Evolutionary conservation across 2,113 vertebrate genomes (phyloP).

Genomic region (Xiphias gladius): DNA sequence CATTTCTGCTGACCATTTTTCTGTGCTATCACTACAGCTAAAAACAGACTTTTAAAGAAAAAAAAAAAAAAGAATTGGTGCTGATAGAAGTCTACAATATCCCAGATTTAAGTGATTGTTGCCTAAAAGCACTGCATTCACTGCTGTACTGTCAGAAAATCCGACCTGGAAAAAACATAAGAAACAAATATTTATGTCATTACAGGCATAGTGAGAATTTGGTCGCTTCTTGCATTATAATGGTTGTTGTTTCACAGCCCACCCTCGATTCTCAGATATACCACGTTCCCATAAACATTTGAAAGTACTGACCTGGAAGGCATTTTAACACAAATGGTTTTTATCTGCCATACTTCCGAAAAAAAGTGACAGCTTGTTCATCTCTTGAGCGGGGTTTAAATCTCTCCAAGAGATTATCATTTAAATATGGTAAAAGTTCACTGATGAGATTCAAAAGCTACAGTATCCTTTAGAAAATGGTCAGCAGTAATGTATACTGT

Average conservation of each 20-base stretch:
- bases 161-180: constrained; percentile 78
- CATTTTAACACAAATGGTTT: constrained; percentile 30
- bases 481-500: constrained; percentile 76
- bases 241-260: constrained; percentile 66
- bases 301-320: constrained; percentile 39
- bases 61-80: constrained; percentile 3
- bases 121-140: constrained; percentile 73
- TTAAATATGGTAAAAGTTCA: background rate
- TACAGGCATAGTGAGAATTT: constrained; percentile 55
- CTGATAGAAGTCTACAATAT: constrained; percentile 52
- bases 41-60: constrained; percentile 11
- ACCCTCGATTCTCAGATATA: constrained; percentile 66
- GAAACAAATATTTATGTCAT: constrained; percentile 73
- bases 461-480: constrained; percentile 61
- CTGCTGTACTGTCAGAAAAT: constrained; percentile 78
- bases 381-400: constrained; percentile 11
- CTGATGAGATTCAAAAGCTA: constrained; percentile 13
- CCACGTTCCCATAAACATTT: constrained; percentile 6
- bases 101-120: constrained; percentile 57
- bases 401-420: too few species aligned
- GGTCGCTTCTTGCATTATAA: constrained; percentile 41
- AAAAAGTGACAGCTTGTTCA: constrained; percentile 1
- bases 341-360: background rate
- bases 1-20: constrained; percentile 78
- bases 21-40: constrained; percentile 42